phyloP scores from a whole-genome alignment of 2,888 invertebrate genomes.

The Archips xylosteana region DNA sequence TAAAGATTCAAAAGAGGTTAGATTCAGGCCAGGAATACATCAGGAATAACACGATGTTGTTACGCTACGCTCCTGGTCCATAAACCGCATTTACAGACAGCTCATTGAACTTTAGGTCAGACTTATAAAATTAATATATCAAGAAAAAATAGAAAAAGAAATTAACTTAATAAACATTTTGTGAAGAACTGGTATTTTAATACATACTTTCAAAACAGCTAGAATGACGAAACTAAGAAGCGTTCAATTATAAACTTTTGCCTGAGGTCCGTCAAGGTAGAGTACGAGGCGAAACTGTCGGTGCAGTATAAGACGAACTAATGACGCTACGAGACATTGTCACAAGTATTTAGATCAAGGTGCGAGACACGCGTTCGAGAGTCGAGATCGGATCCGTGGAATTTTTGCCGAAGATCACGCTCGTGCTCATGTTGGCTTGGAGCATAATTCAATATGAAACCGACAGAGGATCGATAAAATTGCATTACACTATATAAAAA shows the following conservation, averaged over 20 bases:
- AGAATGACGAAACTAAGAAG: conserved; percentile 26
- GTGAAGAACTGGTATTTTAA: conserved; percentile 19
- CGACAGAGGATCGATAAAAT: conserved; percentile 55
- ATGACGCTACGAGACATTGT: conserved; percentile 78
- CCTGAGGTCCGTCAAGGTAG: conserved; percentile 42
- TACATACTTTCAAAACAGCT: conserved; percentile 16
- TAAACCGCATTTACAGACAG: background rate
- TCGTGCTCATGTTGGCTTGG: conserved; percentile 61
- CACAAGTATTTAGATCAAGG: conserved; percentile 85
- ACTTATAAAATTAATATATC: background rate
- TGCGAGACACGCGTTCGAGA: conserved; percentile 82
- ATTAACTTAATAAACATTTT: conserved; percentile 15
- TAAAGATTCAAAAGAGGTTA: background rate
- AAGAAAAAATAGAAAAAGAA: background rate
- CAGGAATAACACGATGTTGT: background rate
- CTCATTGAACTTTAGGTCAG: background rate
- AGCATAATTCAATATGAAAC: conserved; percentile 71
- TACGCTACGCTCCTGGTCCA: background rate
- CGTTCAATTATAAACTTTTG: conserved; percentile 35
- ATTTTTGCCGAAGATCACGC: conserved; percentile 80
- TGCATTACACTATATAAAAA: conserved; percentile 19
- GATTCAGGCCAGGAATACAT: background rate
- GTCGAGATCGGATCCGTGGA: conserved; percentile 78
- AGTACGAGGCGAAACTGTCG: conserved; percentile 49
- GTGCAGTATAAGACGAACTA: conserved; percentile 67